These are phyloP conservation scores for Pseudomyrmex pallidus DNA, from an alignment of 1,140 invertebrate species.

Conservation along the genomic window DNA sequence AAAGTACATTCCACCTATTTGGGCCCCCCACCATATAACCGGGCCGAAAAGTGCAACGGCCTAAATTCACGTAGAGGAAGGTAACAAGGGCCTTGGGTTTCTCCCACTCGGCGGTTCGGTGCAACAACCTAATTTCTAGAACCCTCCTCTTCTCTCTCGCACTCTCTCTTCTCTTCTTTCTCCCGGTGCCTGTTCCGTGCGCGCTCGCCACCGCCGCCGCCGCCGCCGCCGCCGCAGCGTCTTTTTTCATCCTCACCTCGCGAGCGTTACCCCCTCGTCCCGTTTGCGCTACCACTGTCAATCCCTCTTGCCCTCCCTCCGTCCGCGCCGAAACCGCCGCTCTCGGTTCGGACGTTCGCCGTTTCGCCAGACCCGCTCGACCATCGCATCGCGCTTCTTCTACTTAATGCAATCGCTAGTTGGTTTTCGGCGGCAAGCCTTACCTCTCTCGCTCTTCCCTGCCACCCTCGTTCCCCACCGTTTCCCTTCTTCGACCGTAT, in stretches of 20 bases:
- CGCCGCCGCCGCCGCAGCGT: constrained; percentile 55
- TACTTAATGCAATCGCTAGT: constrained; percentile 84
- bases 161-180: constrained; percentile 42
- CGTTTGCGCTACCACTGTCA: constrained; percentile 35
- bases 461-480: constrained; percentile 13
- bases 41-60: constrained; percentile 85
- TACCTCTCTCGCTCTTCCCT: constrained; percentile 47
- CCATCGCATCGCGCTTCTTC: constrained; percentile 75
- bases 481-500: constrained; percentile 38
- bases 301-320: constrained; percentile 53
- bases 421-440: constrained; percentile 81
- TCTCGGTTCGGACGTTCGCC: constrained; percentile 62
- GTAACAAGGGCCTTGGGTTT: constrained; percentile 84
- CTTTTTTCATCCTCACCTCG: constrained; percentile 61
- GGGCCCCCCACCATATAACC: constrained; percentile 72
- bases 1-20: constrained; percentile 76
- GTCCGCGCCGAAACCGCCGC: constrained; percentile 41
- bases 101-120: constrained; percentile 80
- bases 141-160: constrained; percentile 71
- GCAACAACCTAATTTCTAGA: constrained; percentile 86
- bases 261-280: constrained; percentile 44
- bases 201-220: constrained; percentile 42
- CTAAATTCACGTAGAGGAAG: constrained; percentile 84
- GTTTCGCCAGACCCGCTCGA: constrained; percentile 62
- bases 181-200: constrained; percentile 41